These are phyloP conservation scores for Thunnus maccoyii DNA, from an alignment of 2,113 vertebrate genomes.

Conservation along the genomic window DNA sequence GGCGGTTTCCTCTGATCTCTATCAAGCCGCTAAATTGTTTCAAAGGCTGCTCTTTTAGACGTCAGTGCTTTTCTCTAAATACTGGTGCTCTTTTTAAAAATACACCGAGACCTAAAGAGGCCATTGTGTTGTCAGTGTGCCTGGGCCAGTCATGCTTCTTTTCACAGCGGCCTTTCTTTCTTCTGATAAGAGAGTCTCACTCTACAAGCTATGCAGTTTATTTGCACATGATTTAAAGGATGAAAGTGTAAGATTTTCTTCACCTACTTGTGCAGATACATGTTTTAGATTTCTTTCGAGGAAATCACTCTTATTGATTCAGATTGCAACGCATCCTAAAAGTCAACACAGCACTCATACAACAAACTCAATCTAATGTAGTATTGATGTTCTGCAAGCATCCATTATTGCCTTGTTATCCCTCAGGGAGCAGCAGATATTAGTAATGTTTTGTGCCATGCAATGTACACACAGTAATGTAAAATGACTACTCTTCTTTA, in stretches of 20 bases:
- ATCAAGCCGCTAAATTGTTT: conserved; percentile 31
- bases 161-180: background rate
- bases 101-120: background rate
- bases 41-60: background rate
- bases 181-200: conserved; percentile 1
- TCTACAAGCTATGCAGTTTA: background rate
- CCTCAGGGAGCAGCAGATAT: background rate
- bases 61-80: conserved; percentile 19
- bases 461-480: no score
- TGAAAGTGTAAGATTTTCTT: background rate
- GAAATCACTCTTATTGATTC: background rate
- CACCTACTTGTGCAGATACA: background rate
- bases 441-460: background rate
- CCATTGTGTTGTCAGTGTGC: background rate
- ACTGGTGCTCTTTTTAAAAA: background rate
- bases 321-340: background rate
- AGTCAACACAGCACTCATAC: background rate
- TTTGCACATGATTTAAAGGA: background rate
- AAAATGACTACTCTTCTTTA: no score
- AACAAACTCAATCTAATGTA: background rate
- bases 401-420: background rate
- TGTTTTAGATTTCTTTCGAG: background rate
- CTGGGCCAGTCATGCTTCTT: background rate
- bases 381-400: background rate
- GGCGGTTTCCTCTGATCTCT: conserved; percentile 39